Conservation (phyloP, 2,888 invertebrate genomes). For the Clanis bilineata region DNA sequence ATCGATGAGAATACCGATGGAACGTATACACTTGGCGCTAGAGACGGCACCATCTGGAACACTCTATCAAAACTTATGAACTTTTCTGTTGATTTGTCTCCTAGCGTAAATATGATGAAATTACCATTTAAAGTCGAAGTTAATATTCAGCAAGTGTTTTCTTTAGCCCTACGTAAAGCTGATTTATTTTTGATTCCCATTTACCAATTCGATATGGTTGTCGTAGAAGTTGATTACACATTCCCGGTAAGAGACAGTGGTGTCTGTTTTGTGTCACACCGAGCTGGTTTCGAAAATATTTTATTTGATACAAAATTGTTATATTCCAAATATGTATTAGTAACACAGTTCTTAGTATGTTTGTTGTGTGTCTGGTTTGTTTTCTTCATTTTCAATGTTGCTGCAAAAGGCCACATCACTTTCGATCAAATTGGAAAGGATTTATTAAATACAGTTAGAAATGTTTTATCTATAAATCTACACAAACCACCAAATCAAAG, state of each 20-base stretch:
- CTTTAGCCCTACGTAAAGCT: conserved; percentile 55
- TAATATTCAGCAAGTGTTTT: conserved; percentile 53
- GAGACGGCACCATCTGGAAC: conserved; percentile 69
- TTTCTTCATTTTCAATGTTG: conserved; percentile 52
- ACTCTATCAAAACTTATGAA: conserved; percentile 58
- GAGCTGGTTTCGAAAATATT: conserved; percentile 62
- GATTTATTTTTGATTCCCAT: conserved; percentile 63
- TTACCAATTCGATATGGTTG: conserved; percentile 62
- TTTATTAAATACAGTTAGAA: conserved; percentile 61
- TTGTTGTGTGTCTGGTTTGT: conserved; percentile 62
- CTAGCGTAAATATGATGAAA: conserved; percentile 42
- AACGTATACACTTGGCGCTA: conserved; percentile 42
- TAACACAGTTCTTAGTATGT: conserved; percentile 45
- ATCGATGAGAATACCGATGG: conserved; percentile 46
- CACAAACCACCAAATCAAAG: conserved; percentile 51
- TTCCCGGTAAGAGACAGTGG: conserved; percentile 64
- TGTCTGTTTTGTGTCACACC: conserved; percentile 60
- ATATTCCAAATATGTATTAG: conserved; percentile 35
- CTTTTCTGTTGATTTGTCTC: conserved; percentile 58
- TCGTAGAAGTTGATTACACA: conserved; percentile 60
- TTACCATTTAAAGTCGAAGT: conserved; percentile 54
- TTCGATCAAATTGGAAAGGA: conserved; percentile 67
- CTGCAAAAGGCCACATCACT: conserved; percentile 42
- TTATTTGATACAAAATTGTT: conserved; percentile 55
- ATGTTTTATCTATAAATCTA: conserved; percentile 52